Conservation (phyloP, 2,113 vertebrate genomes). For the Eudorcas thomsonii region DNA sequence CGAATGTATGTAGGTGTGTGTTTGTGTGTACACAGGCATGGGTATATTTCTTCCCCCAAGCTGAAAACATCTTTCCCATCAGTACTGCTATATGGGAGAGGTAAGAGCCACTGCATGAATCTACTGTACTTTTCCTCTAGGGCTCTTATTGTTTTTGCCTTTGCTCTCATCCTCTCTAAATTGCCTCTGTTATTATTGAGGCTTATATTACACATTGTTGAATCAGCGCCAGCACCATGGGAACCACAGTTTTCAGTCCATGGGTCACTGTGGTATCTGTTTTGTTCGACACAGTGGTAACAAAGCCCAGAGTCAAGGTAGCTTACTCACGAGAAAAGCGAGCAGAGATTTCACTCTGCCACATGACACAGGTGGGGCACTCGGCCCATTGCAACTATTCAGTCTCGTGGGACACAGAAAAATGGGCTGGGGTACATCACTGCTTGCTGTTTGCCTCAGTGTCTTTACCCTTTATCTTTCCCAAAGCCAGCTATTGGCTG, state of each 20-base stretch:
- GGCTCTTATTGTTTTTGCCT: background rate
- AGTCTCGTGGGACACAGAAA: too few species aligned
- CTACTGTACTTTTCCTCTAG: background rate
- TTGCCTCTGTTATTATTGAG: background rate
- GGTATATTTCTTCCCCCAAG: background rate
- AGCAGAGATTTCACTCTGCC: background rate
- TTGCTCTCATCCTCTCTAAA: background rate
- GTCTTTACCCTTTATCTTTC: background rate
- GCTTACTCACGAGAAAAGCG: accelerated
- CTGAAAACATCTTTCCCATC: background rate
- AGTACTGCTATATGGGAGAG: background rate
- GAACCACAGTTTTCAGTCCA: background rate
- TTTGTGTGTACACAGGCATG: background rate
- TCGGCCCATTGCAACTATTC: too few species aligned
- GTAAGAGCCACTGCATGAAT: background rate
- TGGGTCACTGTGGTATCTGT: background rate
- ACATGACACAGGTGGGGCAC: accelerated
- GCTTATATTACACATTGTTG: background rate
- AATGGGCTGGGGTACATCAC: too few species aligned
- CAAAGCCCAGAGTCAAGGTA: background rate
- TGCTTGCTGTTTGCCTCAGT: background rate
- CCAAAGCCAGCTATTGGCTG: background rate
- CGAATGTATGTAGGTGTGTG: background rate
- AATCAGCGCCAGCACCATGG: background rate
- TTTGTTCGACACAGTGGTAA: background rate